Conservation (phyloP, 2,797 vertebrate genomes). For the Danio kyathit region DNA sequence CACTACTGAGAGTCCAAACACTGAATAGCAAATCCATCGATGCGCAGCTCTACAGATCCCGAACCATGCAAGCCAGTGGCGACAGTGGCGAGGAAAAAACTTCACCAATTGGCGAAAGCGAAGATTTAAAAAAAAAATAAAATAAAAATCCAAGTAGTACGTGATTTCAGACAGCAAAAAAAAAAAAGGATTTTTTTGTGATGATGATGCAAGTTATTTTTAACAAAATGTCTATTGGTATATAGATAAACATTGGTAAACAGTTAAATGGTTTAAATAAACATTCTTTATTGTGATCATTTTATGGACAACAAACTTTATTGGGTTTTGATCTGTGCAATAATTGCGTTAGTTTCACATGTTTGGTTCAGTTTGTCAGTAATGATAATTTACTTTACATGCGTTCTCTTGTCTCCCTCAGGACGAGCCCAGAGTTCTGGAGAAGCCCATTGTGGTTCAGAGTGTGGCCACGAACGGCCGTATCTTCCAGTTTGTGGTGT, state of each 20-base stretch:
- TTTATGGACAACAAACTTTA: not conserved
- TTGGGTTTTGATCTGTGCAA: not conserved
- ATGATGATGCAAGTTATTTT: not conserved
- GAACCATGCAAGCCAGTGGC: no score
- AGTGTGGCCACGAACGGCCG: conserved; percentile 89
- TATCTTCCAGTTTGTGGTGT: conserved; percentile 90
- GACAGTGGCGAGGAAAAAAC: no score
- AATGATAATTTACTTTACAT: not conserved
- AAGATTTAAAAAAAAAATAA: no score
- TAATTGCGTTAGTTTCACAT: not conserved
- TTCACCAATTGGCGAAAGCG: no score
- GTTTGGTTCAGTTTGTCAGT: not conserved
- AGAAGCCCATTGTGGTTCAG: conserved; percentile 89
- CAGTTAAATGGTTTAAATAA: not conserved
- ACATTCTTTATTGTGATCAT: not conserved
- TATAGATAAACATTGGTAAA: not conserved
- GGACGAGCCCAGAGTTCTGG: conserved; percentile 79
- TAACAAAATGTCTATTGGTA: not conserved
- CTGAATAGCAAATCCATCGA: no score
- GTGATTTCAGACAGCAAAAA: no score
- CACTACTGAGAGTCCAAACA: no score
- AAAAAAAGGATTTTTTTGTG: no score
- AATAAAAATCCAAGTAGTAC: no score
- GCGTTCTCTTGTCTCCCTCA: conserved; percentile 58
- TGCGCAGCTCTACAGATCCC: no score